Evolutionary conservation across 2,888 invertebrate species (phyloP).

Genomic region (Nymphalis urticae): DNA sequence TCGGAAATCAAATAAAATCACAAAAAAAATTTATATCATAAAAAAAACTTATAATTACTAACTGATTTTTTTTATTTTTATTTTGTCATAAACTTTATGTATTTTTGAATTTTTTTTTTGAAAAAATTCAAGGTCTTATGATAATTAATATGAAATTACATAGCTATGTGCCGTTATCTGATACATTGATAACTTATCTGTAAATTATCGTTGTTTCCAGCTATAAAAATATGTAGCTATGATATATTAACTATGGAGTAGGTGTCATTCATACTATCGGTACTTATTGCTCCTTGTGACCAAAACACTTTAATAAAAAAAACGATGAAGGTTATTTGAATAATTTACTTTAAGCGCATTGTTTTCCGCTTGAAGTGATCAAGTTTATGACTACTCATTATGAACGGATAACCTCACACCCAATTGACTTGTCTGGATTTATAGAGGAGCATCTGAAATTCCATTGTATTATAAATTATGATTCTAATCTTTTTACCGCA

Average conservation of each 20-base stretch:
- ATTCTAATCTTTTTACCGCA: too few species aligned
- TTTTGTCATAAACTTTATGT: too few species aligned
- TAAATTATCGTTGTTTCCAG: slow-evolving; percentile 1
- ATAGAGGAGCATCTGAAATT: too few species aligned
- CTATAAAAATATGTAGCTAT: not conserved
- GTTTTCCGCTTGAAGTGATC: not conserved
- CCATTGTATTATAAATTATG: too few species aligned
- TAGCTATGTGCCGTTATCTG: not conserved
- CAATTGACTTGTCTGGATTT: too few species aligned
- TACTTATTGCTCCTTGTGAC: not conserved
- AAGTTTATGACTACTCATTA: not conserved
- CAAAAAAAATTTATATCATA: too few species aligned
- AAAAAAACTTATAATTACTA: too few species aligned
- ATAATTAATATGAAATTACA: not conserved
- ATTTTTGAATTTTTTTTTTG: too few species aligned
- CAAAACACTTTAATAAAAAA: not conserved
- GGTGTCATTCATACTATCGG: not conserved
- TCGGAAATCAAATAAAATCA: too few species aligned
- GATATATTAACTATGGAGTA: not conserved
- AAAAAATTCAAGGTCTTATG: too few species aligned
- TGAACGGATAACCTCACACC: too few species aligned
- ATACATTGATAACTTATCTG: not conserved
- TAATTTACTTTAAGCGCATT: not conserved
- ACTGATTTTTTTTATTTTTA: too few species aligned
- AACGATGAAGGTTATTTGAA: not conserved